Evolutionary conservation across 92 coral and sea anemone species (phyloP).

Genomic region (Metridium senile): DNA sequence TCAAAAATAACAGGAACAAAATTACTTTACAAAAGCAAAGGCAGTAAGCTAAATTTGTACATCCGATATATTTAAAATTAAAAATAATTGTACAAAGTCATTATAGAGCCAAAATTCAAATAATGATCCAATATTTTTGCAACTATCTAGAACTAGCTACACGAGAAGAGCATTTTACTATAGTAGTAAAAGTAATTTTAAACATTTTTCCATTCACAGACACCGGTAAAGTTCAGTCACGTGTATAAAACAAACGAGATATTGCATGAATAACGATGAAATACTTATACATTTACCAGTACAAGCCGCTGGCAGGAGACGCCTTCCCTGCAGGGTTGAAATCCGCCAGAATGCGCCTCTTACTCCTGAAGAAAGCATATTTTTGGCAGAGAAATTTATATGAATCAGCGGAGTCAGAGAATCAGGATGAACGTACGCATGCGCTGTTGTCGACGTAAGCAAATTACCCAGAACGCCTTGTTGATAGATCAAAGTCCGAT

Average conservation of each 20-base stretch:
- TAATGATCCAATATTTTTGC: too few relatives aligned
- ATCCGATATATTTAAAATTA: too few relatives aligned
- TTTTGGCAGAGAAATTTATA: constrained; percentile 3
- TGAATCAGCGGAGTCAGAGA: neutral
- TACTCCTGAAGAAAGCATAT: constrained; percentile 78
- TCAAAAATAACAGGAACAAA: too few relatives aligned
- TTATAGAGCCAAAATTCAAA: too few relatives aligned
- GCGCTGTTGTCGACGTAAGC: constrained; percentile 86
- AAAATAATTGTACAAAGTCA: too few relatives aligned
- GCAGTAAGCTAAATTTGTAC: too few relatives aligned
- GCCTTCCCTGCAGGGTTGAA: constrained; percentile 57
- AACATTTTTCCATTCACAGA: neutral
- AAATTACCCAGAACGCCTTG: constrained; percentile 55
- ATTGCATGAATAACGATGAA: neutral
- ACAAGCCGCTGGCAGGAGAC: constrained; percentile 49
- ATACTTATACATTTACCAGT: constrained; percentile 41
- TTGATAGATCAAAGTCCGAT: constrained; percentile 7
- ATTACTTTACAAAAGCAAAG: too few relatives aligned
- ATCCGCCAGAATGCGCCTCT: constrained; percentile 68
- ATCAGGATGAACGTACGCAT: constrained; percentile 46
- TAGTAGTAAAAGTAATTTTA: neutral
- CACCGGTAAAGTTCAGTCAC: constrained; percentile 12
- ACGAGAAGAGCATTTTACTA: too few relatives aligned
- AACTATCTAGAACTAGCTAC: too few relatives aligned
- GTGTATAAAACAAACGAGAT: constrained; percentile 7